Base-by-base conservation (phyloP, 2,113 vertebrate genomes). In the Megatriorchis doriae region DNA sequence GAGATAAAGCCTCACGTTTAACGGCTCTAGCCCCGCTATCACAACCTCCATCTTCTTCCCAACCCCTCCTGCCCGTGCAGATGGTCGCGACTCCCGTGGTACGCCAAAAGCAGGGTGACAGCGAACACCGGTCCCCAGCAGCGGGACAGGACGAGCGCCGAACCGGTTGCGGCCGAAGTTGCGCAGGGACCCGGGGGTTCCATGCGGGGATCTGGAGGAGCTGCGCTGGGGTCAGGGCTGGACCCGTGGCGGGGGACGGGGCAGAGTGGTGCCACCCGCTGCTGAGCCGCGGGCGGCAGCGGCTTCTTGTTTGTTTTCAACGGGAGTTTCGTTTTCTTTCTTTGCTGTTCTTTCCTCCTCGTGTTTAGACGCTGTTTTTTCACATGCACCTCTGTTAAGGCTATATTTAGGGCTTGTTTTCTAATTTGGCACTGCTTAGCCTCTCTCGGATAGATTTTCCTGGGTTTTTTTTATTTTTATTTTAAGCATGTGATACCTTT, bases 401-500 rank as follows among this genome's bases (percentile, higher is more conserved):
- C 82, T 94, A 84, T 96, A 97, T 98, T 96, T 97, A 92, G 68
- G 88, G 26, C 22, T 86, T 56, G 36, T 56, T 74, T 97, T 92
- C 87, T 94, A 93, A 96, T 93, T 97, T 91, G 84, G 86, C 90
- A 84, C 63, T n/a, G 27, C 52, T 78, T 75, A 94, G 89, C 21
- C 55, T 95, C 61, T 93, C 97, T 91, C 29, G 1, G 71, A 90
- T 70, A 83, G 53, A 91, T 95, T 40, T 95, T 91, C 43, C 56
- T 59, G 55, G 3, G 1, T 0, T 48, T 52, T 52, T 93, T 92
- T 59, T 3, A 25, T 67, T 92, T 93, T 88, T 86, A 68, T 96
- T 96, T 94, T 65, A 94, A 83, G 93, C 2, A 4, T 90, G 79
- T 97, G 91, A 93, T 97, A 96, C 95, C 97, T 97, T 97, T 96